Conservation (phyloP, 2,888 invertebrate species). For the Dolichopus griseipennis region DNA sequence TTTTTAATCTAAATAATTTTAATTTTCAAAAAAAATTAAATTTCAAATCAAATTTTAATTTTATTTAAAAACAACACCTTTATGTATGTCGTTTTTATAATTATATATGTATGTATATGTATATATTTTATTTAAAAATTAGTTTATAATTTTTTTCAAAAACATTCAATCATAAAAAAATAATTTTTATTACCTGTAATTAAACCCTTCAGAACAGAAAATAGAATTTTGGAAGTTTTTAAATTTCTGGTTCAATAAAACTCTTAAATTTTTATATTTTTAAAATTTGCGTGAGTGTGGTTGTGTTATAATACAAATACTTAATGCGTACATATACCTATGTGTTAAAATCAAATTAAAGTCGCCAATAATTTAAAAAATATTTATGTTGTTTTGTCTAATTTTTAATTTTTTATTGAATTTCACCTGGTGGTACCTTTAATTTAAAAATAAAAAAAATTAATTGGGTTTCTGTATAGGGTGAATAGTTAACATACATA, state of each 20-base stretch:
- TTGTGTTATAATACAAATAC: neutral
- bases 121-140: too few relatives aligned
- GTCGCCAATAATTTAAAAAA: neutral
- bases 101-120: too few relatives aligned
- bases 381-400: neutral
- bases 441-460: too few relatives aligned
- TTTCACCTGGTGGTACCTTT: neutral
- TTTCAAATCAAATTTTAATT: too few relatives aligned
- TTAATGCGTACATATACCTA: neutral
- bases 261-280: too few relatives aligned
- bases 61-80: too few relatives aligned
- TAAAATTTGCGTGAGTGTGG: too few relatives aligned
- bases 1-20: too few relatives aligned
- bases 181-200: neutral
- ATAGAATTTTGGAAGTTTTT: neutral
- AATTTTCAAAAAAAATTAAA: too few relatives aligned
- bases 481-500: neutral
- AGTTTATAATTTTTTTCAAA: neutral
- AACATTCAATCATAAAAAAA: slow-evolving; percentile 1
- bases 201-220: neutral
- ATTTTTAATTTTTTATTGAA: neutral
- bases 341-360: neutral
- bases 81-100: too few relatives aligned
- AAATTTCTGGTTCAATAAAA: neutral
- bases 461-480: neutral